Evolutionary conservation across 64 coral and sea anemone genomes (phyloP), one percentile per base, ranked within the genome.

Genomic region (Pocillopora damicornis): DNA sequence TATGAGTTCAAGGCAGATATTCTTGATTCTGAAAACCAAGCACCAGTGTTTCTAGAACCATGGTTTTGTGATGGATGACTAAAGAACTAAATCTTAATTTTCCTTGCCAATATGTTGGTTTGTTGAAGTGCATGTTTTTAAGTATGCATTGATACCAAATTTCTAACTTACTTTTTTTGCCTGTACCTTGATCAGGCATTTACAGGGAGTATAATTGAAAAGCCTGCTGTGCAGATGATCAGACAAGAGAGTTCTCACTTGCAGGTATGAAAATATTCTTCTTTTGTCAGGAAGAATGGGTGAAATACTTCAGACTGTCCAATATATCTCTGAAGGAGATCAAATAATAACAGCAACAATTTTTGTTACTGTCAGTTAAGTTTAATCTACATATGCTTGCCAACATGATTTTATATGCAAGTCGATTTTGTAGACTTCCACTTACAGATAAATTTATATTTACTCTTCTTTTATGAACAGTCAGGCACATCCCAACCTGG

Each of bases 171-270:
- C 34, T 58, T 77, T 58, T 11, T 76, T 61, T 61, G 45, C 23
- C 7, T 69, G 11, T 69, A 45, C 18, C 16, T 1, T 87, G 58
- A 59, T 25, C 25, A 88, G 86, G 86, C 86, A 62, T 88, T 88
- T 61, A 63, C 86, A 30, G 86, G 86, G 74, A 75, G 8, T 13
- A 65, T 88, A 38, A 73, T 88, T 75, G 86, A 88, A 76, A 88
- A 88, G 25, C 14, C 73, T 61, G 2, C 56, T 76, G 17, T n/a
- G 22, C 81, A 58, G 37, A 68, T 25, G 20, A 23, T 11, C 25
- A 23, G 22, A 71, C 67, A 71, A 71, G 67, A 20, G 18, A 30
- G 20, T 71, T 69, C 63, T 13, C 81, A 85, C 22, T 38, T 85
- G 61, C 17, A 37, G 13, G 64, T 51, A 51, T 51, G 42, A 51